A percentile compares a stretch with the other conserved stretches of the same genome.
Evolutionary conservation across 2,113 vertebrate genomes (phyloP).

Genomic region (Corydoras sp.): DNA sequence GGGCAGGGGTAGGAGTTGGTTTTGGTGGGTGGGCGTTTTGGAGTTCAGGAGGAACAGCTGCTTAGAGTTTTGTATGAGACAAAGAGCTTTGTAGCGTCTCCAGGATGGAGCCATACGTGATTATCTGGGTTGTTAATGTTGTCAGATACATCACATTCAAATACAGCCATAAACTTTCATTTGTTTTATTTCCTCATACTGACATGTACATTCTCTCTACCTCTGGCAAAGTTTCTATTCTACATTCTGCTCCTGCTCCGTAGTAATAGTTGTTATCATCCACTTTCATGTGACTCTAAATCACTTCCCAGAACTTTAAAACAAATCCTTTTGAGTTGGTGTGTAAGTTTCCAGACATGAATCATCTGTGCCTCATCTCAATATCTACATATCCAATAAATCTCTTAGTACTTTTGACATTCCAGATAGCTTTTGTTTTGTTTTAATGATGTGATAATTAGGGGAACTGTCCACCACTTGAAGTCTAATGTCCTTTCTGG

Average conservation of each 20-base stretch:
- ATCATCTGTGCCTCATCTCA: conserved; percentile 1
- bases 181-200: neutral
- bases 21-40: neutral
- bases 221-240: neutral
- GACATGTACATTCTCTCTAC: neutral
- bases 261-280: neutral
- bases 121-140: neutral
- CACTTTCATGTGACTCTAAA: conserved; percentile 1
- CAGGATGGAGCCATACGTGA: conserved; percentile 8
- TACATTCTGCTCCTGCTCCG: no score
- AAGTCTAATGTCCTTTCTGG: neutral
- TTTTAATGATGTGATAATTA: conserved; percentile 1
- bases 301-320: conserved; percentile 12
- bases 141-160: conserved; percentile 1
- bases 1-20: neutral
- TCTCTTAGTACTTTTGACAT: neutral
- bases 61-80: conserved; percentile 13
- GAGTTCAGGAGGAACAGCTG: conserved; percentile 21
- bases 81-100: conserved; percentile 2
- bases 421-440: neutral
- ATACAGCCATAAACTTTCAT: neutral
- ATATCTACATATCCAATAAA: conserved; percentile 9
- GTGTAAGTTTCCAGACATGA: neutral
- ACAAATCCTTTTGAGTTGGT: conserved; percentile 4
- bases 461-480: neutral